These are phyloP conservation scores for Anarhynchus alexandrinus DNA, from an alignment of 2,113 vertebrate genomes.

Conservation along the genomic window DNA sequence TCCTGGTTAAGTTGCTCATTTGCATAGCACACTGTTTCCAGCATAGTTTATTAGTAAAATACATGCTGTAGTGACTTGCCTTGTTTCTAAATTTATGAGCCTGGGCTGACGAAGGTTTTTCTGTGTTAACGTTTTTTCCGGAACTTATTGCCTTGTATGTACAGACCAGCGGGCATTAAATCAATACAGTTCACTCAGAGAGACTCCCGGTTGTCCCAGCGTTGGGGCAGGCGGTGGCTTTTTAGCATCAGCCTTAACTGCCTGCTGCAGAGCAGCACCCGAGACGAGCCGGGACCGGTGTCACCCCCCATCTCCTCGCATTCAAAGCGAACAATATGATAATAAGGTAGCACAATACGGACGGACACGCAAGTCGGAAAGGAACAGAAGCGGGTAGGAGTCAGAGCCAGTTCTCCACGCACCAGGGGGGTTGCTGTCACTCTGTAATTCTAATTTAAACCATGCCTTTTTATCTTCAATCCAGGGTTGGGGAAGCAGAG, in stretches of 20 bases:
- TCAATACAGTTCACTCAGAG: neutral
- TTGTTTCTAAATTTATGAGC: neutral
- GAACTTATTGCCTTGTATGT: neutral
- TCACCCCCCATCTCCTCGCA: neutral
- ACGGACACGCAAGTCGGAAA: neutral
- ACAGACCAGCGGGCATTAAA: neutral
- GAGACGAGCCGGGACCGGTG: neutral
- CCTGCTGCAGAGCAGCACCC: neutral
- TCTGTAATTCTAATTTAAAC: neutral
- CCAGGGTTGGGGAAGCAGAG: neutral
- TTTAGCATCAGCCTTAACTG: neutral
- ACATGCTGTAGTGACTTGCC: neutral
- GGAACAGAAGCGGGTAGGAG: neutral
- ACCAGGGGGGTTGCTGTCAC: neutral
- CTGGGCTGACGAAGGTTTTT: neutral
- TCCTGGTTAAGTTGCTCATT: neutral
- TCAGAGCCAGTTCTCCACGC: neutral
- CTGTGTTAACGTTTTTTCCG: neutral
- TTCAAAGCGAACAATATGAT: neutral
- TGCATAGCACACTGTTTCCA: neutral
- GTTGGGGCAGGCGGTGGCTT: neutral
- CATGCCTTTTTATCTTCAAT: neutral
- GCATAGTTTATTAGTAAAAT: neutral
- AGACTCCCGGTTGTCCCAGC: neutral
- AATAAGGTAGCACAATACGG: neutral